Base-by-base conservation (phyloP, 2,113 vertebrate species). In the Glareola pratincola region DNA sequence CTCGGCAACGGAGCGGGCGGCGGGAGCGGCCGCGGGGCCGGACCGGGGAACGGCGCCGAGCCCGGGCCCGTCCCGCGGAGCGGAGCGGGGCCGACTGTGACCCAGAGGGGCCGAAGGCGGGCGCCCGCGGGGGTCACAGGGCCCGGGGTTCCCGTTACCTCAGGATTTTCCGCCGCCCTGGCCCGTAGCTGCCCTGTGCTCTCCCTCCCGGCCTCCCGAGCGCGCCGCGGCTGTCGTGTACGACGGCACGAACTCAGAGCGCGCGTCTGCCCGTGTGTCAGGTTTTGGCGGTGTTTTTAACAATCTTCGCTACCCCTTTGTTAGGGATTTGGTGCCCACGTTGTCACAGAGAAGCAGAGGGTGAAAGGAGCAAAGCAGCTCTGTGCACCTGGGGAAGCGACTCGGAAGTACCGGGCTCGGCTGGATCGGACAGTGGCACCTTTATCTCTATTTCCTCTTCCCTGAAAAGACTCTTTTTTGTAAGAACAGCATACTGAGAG, bases 301-400 rank as follows among this genome's bases (percentile, higher is more conserved):
- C 27, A 1, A 23, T 1, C n/a, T n/a, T 79, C 10, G n/a, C 50
- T 12, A 14, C 32, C 26, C 0, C 12, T 59, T 10, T 3, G 15
- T 45, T 26, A 23, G 0, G 30, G 34, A 12, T n/a, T 30, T 5
- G 29, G 29, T 36, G 43, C n/a, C 18, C 41, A 12, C 36, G 62
- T 13, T 22, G 39, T 16, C n/a, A 34, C 14, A 17, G 47, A 36
- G 29, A 17, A 12, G 53, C 64, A 18, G 34, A 62, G 16, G 9
- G 14, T 24, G n/a, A 47, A 64, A 56, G 3, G 3, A n/a, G 41
- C 50, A 51, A 47, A 39, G 22, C 45, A 14, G 14, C 4, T 9
- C 34, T 6, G 36, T 8, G 32, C 14, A 14, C 0, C 0, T 0
- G 4, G 26, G 45, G 19, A 37, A 23, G 50, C 2, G 2, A n/a